These are phyloP conservation scores for Platyrinchus mystaceus DNA, from an alignment of 2,797 vertebrate species.

Conservation along the genomic window DNA sequence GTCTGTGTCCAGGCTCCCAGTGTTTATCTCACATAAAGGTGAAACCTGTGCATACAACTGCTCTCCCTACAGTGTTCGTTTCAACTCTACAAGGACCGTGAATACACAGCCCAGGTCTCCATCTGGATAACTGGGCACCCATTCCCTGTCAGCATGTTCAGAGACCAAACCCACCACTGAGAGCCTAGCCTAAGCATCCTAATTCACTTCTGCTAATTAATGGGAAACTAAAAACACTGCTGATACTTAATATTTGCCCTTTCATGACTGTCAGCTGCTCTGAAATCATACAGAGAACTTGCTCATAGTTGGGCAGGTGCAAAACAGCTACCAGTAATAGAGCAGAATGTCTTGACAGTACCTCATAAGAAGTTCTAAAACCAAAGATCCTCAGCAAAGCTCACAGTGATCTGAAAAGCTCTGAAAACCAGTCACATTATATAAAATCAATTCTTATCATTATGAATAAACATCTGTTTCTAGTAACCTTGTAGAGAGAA, in stretches of 20 bases:
- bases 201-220: neutral
- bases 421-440: neutral
- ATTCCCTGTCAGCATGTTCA: neutral
- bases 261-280: neutral
- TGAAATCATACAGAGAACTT: neutral
- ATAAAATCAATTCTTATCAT: neutral
- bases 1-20: neutral
- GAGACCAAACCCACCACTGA: neutral
- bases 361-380: neutral
- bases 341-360: neutral
- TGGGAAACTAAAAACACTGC: neutral
- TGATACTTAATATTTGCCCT: neutral
- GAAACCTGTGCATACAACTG: neutral
- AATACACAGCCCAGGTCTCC: neutral
- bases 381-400: neutral
- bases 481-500: neutral
- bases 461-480: neutral
- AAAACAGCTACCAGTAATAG: neutral
- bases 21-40: neutral
- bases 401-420: neutral
- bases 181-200: accelerated
- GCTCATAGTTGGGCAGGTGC: neutral
- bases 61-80: neutral
- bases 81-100: neutral
- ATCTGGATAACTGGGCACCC: neutral